Evolutionary conservation across 2,113 vertebrate genomes (phyloP), one percentile per base, ranked within the genome.

Genomic region (Isurus oxyrinchus): DNA sequence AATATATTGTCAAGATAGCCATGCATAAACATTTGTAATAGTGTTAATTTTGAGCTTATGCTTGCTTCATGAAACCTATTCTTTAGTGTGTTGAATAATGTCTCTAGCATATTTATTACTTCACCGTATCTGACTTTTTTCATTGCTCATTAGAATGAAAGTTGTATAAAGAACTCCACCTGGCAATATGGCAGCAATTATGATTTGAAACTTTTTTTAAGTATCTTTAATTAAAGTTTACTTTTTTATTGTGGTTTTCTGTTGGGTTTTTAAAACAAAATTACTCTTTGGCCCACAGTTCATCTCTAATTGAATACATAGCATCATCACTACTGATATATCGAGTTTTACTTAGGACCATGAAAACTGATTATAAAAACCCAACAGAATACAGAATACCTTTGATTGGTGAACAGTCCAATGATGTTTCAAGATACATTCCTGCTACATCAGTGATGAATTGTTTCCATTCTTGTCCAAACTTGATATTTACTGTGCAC

Each of bases 1-100:
- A 95, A 53, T 72, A 31, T 95, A 72, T 66, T 93, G 59, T 53
- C 44, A 95, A 95, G 94, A 95, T 95, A 67, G 55, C 94, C 66
- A 35, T 72, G 25, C 94, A 53, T 95, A 95, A 91, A 95, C 44
- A 95, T 72, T 67, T 95, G 94, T 95, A 72, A 72, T 53, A 72
- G 63, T 72, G 69, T 72, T 95, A 72, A 55, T 72, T 55, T 69
- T 95, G 94, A 95, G 94, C 94, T 72, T 95, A 67, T 69, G 94
- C 67, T 49, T 95, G 67, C 49, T 95, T 44, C 66, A 72, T 95
- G 94, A 55, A 95, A 95, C 44, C 67, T 49, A 59, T 61, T 55
- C 16, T 1, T 93, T 93, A 63, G 61, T 11, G 5, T 55, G 25
- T 95, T 31, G 44, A 72, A 25, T 67, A 72, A 44, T 49, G 23